Base-by-base conservation (phyloP, 1,140 invertebrate species). In the Zaprionus lachaisei region DNA sequence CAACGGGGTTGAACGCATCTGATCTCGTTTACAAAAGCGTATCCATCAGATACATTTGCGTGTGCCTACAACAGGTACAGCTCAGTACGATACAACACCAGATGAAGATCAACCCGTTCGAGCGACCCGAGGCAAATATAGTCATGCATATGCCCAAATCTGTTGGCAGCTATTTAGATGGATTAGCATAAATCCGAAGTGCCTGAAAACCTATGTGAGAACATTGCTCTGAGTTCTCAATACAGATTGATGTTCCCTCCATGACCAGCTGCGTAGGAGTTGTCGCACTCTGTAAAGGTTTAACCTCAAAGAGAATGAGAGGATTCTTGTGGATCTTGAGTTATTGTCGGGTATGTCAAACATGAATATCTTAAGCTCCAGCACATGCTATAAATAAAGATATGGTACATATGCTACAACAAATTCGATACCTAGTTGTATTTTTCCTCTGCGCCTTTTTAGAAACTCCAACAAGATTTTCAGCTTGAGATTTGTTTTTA, bases 131-230 rank as follows among this genome's bases (percentile, higher is more conserved):
- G 65, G 56, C 80, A 89, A 86, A 87, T 87, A 89, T 81, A 87
- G 84, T 81, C 75, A 66, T 89, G 74, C 57, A 78, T 83, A 64
- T 89, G 77, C 78, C 74, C 78, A 73, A 86, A 69, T 22, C 81
- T 84, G 84, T 89, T 87, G 84, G 78, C 84, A 87, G 84, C 81
- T 84, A 87, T 87, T 87, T 89, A 89, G 83, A 83, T 78, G 78
- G 84, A 87, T 87, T 89, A 89, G 81, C 84, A 78, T 71, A 73
- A 81, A 65, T 79, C 78, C 84, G 49, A 41, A 72, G 61, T 72
- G 84, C 80, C 70, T 64, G 70, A 72, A 86, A 86, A 83, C 69
- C 80, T 79, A 86, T 83, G 84, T 83, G 83, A 87, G 77, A 89
- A 77, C 77, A 51, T 51, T 11, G 47, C 17, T 22, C 20, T 72